A percentile compares a stretch with the other conserved stretches of the same genome.
These are phyloP conservation scores for Phocoena phocoena DNA, from an alignment of 2,113 vertebrate genomes.

Conservation along the genomic window DNA sequence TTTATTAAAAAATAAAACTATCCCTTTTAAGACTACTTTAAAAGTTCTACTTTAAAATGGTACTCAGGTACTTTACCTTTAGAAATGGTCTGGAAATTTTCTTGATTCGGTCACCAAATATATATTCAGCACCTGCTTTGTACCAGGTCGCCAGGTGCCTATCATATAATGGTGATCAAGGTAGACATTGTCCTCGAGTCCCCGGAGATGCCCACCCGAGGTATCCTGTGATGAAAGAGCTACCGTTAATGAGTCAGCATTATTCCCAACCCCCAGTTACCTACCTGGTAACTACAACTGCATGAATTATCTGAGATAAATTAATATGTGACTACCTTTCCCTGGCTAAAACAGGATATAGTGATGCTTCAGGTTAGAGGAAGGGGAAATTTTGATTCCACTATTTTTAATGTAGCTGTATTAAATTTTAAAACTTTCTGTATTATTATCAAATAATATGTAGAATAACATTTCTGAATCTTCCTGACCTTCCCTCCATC, in stretches of 20 bases:
- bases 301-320: background rate
- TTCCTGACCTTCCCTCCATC: background rate
- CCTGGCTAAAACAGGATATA: background rate
- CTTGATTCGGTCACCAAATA: background rate
- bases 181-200: too few relatives aligned
- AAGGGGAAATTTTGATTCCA: background rate
- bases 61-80: background rate
- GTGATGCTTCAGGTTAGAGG: background rate
- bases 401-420: background rate
- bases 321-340: background rate
- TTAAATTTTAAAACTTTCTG: background rate
- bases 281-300: background rate
- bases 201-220: background rate
- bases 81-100: background rate
- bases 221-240: background rate
- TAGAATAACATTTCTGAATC: background rate
- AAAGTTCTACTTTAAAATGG: conserved; percentile 15
- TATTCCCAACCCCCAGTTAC: background rate
- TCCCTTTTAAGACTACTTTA: background rate
- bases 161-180: background rate
- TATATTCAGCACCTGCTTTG: background rate
- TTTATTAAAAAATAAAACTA: conserved; percentile 23
- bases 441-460: background rate
- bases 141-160: background rate
- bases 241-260: background rate